Evolutionary conservation across 2,888 invertebrate genomes (phyloP), one percentile per base, ranked within the genome.

Genomic region (Cylloceria caligata): DNA sequence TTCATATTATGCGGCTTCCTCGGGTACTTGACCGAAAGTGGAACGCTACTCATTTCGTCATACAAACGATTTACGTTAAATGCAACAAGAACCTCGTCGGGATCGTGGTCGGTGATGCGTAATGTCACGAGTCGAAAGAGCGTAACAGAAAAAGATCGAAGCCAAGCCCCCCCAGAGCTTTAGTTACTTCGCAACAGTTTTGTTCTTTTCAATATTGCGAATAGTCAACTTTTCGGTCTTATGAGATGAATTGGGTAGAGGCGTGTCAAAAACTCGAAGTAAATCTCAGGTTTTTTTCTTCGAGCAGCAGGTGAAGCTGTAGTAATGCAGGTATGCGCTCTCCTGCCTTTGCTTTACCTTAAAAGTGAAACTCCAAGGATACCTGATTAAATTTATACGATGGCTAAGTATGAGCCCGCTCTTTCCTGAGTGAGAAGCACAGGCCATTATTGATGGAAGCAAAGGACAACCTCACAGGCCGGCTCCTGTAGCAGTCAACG

Each of bases 341-440:
- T 55, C 27, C 21, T 19, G 52, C 34, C 9, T 27, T 55, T 39
- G 27, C 16, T 60, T 34, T 45, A 34, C 19, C 34, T 45, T 21
- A 42, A 68, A 86, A 87, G 87, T 88, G 84, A 86, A 87, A 86
- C 80, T 85, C 81, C 39, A 68, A 60, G 47, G 75, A 69, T 80
- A 81, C 82, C 64, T 39, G 75, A 65, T 74, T 77, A 85, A 83
- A 87, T 86, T 89, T 86, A 85, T 83, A 87, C 84, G 85, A 87
- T 85, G 80, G 75, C 87, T 89, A 86, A 88, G 88, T 90, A 87
- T 86, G 87, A 89, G 82, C 76, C 79, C 72, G 69, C 80, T 30
- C 34, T 39, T 34, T 62, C 49, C 13, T 24, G 16, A 13, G 47
- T 45, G 27, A 39, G 21, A 27, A 36, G 36, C 42, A 21, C 19